Base-by-base conservation (phyloP, 2,797 vertebrate species). In the Gastrophryne carolinensis region DNA sequence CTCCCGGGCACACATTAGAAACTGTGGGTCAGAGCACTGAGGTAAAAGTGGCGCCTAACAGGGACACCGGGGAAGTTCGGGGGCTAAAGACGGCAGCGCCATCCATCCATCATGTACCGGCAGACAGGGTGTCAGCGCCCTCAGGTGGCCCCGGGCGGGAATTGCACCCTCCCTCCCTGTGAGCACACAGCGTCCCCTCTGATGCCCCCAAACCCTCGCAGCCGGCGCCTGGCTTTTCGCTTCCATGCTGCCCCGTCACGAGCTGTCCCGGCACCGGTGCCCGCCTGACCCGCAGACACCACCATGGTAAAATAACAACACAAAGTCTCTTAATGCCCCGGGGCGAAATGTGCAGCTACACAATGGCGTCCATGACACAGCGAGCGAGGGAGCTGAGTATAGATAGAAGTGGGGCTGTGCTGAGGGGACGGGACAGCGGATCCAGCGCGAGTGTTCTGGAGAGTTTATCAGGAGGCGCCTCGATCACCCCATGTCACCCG, bases 281-380 rank as follows among this genome's bases (percentile, higher is more conserved):
- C n/a, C n/a, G n/a, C n/a, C n/a, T n/a, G n/a, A n/a, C 44, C n/a
- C 1, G 1, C 30, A 11, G 7, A 9, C 32, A 1, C 26, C 13
- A 30, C 1, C 21, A 21, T 15, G 1, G 85, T 79, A 83, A 83
- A 82, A 81, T 71, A 37, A 53, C 37, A 44, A 49, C 9, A 72
- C 11, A 44, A 72, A 69, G 49, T 21, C 83, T 82, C 71, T 72
- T 63, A 34, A 44, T 75, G 80, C 89, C 89, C 90, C 69, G 67
- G 57, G 92, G 92, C 89, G 27, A 84, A 84, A 84, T 87, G 26
- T 32, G 26, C 75, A 83, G 87, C 85, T 91, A 90, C 88, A 93
- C 93, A 93, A 94, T 93, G 93, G 91, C 93, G 92, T 86, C 92
- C 91, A 90, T 91, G 88, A 89, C 88, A 26, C 30, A 72, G n/a